Evolutionary conservation across 2,113 vertebrate species (phyloP), one percentile per base, ranked within the genome.

Genomic region (Aepyceros melampus): DNA sequence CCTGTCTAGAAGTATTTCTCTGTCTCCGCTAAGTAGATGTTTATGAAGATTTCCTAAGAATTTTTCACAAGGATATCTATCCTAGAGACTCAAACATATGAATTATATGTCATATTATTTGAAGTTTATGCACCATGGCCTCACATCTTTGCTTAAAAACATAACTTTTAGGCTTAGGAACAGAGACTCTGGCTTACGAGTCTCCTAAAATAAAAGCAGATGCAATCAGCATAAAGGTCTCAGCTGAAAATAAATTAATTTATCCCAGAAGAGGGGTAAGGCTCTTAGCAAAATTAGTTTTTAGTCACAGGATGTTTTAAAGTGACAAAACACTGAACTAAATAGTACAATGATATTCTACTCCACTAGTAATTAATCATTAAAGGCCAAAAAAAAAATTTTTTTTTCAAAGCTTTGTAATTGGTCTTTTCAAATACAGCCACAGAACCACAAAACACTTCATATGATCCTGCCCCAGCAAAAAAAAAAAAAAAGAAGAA

Each of bases 231-330:
- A 79, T 16, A 36, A 53, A 36, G 2, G 1, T 25, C 16, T 89
- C 53, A 86, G 40, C 17, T 56, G 3, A 56, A 62, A 89, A n/a
- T 7, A 78, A 91, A 16, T 49, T 10, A 74, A 17, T 43, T 62
- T 25, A 79, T 3, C 27, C 2, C 1, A 11, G 67, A 58, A 47
- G 6, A n/a, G 0, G 51, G 1, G 6, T 14, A 78, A 55, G 45
- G 0, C 9, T 78, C 23, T 3, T 53, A 25, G 33, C 33, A 53
- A 83, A 16, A 47, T 5, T 40, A n/a, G n/a, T 27, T 55, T 85
- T 49, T 9, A 85, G 33, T 43, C 53, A 51, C 3, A 6, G 55
- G 17, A 25, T 31, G 31, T 36, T 33, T 36, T n/a, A 27, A 36
- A 43, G 55, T 29, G n/a, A 47, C 12, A 51, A 19, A 40, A 31